Evolutionary conservation across 2,797 vertebrate species (phyloP), one percentile per base, ranked within the genome.

Genomic region (Pipistrellus pygmaeus): DNA sequence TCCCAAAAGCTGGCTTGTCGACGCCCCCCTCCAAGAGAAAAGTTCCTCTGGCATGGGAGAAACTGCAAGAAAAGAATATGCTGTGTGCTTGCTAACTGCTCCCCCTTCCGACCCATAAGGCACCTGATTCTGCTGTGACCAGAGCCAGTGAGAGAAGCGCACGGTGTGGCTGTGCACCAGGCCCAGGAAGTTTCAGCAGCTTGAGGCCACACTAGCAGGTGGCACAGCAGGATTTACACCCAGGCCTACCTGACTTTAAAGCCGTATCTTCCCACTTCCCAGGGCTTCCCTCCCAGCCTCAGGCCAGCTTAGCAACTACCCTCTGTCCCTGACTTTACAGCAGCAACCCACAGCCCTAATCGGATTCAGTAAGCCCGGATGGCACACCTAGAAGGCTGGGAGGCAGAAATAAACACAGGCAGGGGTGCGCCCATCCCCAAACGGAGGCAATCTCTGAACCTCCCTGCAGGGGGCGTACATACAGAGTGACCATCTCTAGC

Each of bases 371-470:
- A 51, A 51, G 12, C n/a, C 2, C 3, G 32, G 55, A 32, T 25
- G 11, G 64, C 44, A 0, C 2, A 1, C 4, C 7, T 23, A 35
- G 41, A 30, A 20, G 6, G 8, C 17, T 11, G 41, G 18, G 23
- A 18, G 2, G 41, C 0, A 8, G 62, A 27, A 55, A 72, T 17
- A 44, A 32, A 64, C 20, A 25, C 10, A 35, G 1, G 1, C 2
- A 2, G 27, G 3, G 18, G 14, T 0, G 0, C 0, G 20, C 21
- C 3, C 11, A 51, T 27, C 51, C 3, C 1, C 38, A 60, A 38
- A 11, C 23, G 46, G n/a, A n/a, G 55, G 35, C 9, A 8, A 44
- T 35, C 17, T 25, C 30, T 14, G 51, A 10, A 0, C 64, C 48
- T 38, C 17, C 0, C 41, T 11, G 2, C 14, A 15, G 8, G 0